phyloP scores from a whole-genome alignment of 2,113 vertebrate genomes.

The Antechinus flavipes region DNA sequence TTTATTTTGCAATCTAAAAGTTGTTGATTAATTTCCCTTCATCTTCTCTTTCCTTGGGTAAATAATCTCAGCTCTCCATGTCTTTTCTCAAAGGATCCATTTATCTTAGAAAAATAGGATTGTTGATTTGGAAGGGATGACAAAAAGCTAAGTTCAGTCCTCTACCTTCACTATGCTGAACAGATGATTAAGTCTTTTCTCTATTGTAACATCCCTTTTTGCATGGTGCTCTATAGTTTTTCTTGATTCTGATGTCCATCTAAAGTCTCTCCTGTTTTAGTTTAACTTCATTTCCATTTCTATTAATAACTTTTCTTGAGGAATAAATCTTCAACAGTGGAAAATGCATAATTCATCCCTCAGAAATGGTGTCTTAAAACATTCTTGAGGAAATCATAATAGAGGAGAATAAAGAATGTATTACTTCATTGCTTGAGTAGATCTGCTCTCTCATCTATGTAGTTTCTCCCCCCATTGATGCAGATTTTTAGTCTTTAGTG shows the following conservation, averaged over 20 bases:
- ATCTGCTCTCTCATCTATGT: neutral
- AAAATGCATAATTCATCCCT: neutral
- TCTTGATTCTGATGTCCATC: neutral
- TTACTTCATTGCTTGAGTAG: neutral
- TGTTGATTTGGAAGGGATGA: neutral
- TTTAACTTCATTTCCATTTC: neutral
- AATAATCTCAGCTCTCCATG: neutral
- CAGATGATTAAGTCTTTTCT: neutral
- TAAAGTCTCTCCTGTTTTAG: slow-evolving; percentile 3
- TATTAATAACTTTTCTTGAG: slow-evolving; percentile 9
- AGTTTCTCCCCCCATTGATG: neutral
- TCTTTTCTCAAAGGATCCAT: neutral
- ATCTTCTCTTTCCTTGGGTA: neutral
- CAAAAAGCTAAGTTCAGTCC: neutral
- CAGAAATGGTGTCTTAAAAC: neutral
- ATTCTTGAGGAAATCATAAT: neutral
- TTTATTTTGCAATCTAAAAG: neutral
- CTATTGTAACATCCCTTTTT: neutral
- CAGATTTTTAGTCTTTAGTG: neutral
- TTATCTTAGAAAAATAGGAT: neutral
- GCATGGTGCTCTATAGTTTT: neutral
- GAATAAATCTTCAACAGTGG: slow-evolving; percentile 3
- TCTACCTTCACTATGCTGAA: neutral
- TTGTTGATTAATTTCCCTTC: neutral
- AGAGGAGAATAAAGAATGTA: neutral